Base-by-base conservation (phyloP, 1,140 invertebrate genomes). In the Heliothis virescens region DNA sequence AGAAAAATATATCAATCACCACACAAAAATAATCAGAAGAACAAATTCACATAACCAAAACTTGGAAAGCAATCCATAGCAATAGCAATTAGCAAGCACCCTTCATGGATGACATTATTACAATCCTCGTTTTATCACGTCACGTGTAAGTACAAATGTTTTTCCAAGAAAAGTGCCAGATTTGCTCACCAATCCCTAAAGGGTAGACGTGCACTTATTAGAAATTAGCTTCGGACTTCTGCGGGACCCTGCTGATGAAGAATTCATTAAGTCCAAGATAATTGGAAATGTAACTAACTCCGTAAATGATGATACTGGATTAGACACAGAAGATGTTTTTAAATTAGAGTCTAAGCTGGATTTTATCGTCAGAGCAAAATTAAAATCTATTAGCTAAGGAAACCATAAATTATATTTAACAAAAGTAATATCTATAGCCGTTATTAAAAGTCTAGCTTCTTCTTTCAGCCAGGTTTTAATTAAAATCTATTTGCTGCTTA, bases 41-140 rank as follows among this genome's bases (percentile, higher is more conserved):
- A 71, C 67, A 71, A 71, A 71, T 53, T 71, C 67, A 53, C 67
- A 53, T 71, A 52, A 16, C n/a, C 1, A 53, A 71, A 71, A 71
- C 48, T 53, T 53, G 47, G 18, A 71, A 4, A 29, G 21, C n/a
- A 53, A 71, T 48, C 48, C 52, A 53, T 71, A 18, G 67, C 21
- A 52, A 71, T 4, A 71, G 67, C 67, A 53, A 71, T 71, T 71
- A 71, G 67, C 21, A 52, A 71, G 67, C 21, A 52, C 52, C 67
- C 67, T 52, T 71, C 48, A 53, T n/a, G 48, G 48, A 52, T 9
- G 21, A 26, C 52, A 52, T 71, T 71, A 71, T 47, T 26, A 5
- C 67, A 1, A 71, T 71, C 67, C 21, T 15, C 48, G 13, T 29
- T 69, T 71, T 71, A 71, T 71, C 48, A 18, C 13, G 48, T 29